Evolutionary conservation across 2,113 vertebrate species (phyloP).

Genomic region (Megalops atlanticus): DNA sequence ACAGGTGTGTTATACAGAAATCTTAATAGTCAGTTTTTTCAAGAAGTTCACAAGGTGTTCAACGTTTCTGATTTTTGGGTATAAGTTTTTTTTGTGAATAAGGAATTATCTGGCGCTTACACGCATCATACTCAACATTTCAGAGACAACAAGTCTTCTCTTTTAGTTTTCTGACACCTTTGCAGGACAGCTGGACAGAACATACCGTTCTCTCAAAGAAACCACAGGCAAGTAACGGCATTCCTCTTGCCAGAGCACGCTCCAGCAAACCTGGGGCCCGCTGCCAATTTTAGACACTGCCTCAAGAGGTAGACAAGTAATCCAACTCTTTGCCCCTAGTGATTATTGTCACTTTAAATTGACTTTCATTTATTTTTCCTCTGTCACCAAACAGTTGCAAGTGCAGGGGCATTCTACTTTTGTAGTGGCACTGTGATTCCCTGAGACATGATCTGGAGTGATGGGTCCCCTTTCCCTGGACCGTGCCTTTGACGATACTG

Average conservation of each 20-base stretch:
- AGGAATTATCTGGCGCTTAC: background rate
- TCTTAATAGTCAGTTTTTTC: too few relatives aligned
- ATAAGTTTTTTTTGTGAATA: background rate
- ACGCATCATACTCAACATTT: background rate
- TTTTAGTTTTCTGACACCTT: background rate
- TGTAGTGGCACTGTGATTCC: background rate
- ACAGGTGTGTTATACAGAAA: too few relatives aligned
- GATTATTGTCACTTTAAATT: slow-evolving; percentile 13
- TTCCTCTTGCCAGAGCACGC: background rate
- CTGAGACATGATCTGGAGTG: background rate
- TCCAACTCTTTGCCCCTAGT: background rate
- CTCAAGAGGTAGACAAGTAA: background rate
- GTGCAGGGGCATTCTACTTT: background rate
- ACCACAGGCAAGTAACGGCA: background rate
- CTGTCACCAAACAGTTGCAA: background rate
- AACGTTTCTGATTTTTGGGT: background rate
- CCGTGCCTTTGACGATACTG: background rate
- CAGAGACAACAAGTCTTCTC: background rate
- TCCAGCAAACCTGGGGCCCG: background rate
- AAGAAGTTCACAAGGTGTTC: background rate
- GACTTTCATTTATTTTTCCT: background rate
- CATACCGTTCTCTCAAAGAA: background rate
- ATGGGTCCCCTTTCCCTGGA: background rate
- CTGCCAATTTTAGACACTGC: background rate
- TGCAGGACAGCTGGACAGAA: background rate